phyloP scores from a whole-genome alignment of 2,888 invertebrate genomes.

The Pterobdella sp. region DNA sequence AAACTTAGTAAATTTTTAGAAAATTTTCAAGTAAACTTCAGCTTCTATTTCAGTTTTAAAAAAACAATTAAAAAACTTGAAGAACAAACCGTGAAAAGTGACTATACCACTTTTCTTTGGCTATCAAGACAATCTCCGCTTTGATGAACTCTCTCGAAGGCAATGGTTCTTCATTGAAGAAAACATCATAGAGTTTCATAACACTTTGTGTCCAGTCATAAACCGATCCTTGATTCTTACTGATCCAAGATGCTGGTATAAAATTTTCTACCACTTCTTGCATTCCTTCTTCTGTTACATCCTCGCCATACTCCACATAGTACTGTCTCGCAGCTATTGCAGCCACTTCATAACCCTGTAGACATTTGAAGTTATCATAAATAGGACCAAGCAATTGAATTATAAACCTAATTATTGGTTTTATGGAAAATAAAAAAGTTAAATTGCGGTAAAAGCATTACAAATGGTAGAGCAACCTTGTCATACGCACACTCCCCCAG shows the following conservation, averaged over 20 bases:
- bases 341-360: constrained; percentile 36
- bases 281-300: constrained; percentile 33
- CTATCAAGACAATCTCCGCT: constrained; percentile 8
- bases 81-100: constrained; percentile 3
- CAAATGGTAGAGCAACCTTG: constrained; percentile 24
- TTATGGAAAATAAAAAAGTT: no score
- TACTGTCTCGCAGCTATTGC: constrained; percentile 36
- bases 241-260: constrained; percentile 27
- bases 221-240: background rate
- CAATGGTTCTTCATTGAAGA: background rate
- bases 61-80: background rate
- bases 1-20: no score
- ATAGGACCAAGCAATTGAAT: background rate
- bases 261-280: constrained; percentile 30
- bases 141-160: constrained; percentile 5
- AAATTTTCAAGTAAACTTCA: background rate
- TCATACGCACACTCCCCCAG: constrained; percentile 36
- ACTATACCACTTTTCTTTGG: constrained; percentile 16
- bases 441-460: background rate
- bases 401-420: no score
- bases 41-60: background rate
- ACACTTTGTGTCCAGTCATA: constrained; percentile 6
- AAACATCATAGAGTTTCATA: background rate
- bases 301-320: constrained; percentile 34
- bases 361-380: background rate